Conservation (phyloP, 2,113 vertebrate species). For the Acinonyx jubatus region DNA sequence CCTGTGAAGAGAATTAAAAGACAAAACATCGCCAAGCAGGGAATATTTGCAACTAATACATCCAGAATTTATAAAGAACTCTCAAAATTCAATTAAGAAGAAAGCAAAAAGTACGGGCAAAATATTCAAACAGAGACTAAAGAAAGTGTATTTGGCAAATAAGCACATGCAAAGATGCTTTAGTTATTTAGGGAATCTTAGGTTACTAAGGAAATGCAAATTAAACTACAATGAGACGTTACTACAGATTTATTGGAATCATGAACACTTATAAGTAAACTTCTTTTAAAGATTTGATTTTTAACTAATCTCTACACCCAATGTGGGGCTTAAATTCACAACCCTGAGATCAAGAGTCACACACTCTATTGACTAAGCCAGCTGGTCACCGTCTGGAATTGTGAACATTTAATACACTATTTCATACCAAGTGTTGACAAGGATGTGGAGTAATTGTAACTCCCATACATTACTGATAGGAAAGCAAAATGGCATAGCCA, state of each 20-base stretch:
- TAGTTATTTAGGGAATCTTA: background rate
- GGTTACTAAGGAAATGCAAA: background rate
- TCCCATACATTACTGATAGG: background rate
- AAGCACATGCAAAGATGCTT: background rate
- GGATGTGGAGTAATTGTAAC: background rate
- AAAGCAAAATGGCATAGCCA: background rate
- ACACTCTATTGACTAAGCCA: too few species aligned
- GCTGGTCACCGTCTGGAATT: background rate
- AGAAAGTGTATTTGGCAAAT: background rate
- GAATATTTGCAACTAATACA: background rate
- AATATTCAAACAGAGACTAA: background rate
- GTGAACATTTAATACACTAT: background rate
- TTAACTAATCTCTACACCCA: too few species aligned
- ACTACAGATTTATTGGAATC: background rate
- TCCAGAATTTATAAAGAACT: background rate
- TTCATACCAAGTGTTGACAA: background rate
- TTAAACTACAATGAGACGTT: background rate
- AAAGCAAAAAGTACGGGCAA: background rate
- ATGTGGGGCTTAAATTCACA: too few species aligned
- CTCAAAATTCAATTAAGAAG: background rate
- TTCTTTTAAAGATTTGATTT: too few species aligned
- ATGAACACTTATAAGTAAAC: background rate
- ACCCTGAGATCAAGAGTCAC: too few species aligned
- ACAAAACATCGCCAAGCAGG: background rate
- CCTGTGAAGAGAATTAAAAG: constrained; percentile 28